Base-by-base conservation (phyloP, 30 jellyfish, hydroid and myxozoan species). In the Nemopilema nomurai region DNA sequence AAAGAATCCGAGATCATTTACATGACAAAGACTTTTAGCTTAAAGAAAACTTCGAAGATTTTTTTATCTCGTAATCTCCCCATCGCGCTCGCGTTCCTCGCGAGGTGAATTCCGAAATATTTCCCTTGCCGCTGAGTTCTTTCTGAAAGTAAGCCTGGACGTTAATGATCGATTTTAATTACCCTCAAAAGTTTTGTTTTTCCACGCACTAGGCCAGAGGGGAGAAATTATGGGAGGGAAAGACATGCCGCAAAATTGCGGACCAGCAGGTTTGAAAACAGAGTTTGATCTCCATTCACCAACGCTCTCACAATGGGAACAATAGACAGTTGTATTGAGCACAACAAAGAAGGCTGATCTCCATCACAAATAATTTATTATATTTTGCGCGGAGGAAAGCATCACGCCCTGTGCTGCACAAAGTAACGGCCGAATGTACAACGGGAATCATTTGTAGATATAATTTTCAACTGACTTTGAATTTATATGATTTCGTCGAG, bases 321-420 rank as follows among this genome's bases (percentile, higher is more conserved):
- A 84, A 84, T 53, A 41, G 87, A 63, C 21, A 67, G 41, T 8
- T 30, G 83, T 84, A 86, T 84, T 74, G 81, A 84, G 93, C 87
- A 84, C 28, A 74, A 84, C 93, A 84, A 84, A 84, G 87, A 87
- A 33, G 31, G 28, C 64, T 84, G 80, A 84, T 84, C 87, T 84
- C 81, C 87, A 84, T 27, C 87, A 84, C 93, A 84, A 84, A 84
- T 84, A 84, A 84, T 84, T 84, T 28, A 84, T 84, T 41, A 73
- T 72, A 74, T 84, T 83, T n/a, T 74, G 93, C 63, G 78, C 78
- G 30, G 53, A 71, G 67, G 0, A 28, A 87, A 84, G 70, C 82
- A 53, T 49, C 76, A 74, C 88, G 87, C 93, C 93, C 93, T 51
- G 76, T 66, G 76, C 83, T 74, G 64, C 68, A 77, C 82, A 28